Evolutionary conservation across 2,888 invertebrate species (phyloP), one percentile per base, ranked within the genome.

Genomic region (Drosophila antonietae): DNA sequence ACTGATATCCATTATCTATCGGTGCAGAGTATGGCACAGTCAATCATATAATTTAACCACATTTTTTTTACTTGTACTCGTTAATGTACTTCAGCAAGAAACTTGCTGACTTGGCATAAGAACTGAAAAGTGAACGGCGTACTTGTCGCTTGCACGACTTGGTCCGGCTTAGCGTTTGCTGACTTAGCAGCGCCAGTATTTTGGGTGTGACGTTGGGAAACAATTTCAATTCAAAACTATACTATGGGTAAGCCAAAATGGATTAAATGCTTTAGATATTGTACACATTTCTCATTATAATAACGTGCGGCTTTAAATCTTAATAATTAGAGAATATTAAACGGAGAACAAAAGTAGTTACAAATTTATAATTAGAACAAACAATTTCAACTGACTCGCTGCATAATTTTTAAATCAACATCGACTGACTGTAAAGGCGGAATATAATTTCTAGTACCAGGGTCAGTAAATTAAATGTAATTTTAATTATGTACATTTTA

Each of bases 101-200:
- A 49, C 57, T 61, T 20, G 57, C 59, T 59, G 67, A 66, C 60
- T 76, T 81, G 69, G 55, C 77, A 72, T 75, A 69, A 88, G 71
- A 88, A 84, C 75, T 70, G 33, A 80, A 85, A 86, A 88, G 84
- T 86, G 81, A 84, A 33, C 68, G 87, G 81, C 62, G 39, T 57
- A 52, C 65, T 55, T 47, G 51, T 53, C 52, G 51, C 55, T 58
- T 46, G 39, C 49, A 52, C 46, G 56, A 66, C 66, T 59, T 62
- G 58, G 64, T 68, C 67, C 70, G 68, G 72, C 59, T 46, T 57
- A 18, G 37, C 2, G 65, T 47, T 74, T 39, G 33, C 56, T 43
- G 49, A 57, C 60, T 64, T 52, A 37, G 52, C 44, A 35, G 60
- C 52, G 41, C 57, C 61, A 39, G 67, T 47, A 56, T 71, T 85